Base-by-base conservation (phyloP, 1,140 invertebrate species). In the Heliothis subflexa region DNA sequence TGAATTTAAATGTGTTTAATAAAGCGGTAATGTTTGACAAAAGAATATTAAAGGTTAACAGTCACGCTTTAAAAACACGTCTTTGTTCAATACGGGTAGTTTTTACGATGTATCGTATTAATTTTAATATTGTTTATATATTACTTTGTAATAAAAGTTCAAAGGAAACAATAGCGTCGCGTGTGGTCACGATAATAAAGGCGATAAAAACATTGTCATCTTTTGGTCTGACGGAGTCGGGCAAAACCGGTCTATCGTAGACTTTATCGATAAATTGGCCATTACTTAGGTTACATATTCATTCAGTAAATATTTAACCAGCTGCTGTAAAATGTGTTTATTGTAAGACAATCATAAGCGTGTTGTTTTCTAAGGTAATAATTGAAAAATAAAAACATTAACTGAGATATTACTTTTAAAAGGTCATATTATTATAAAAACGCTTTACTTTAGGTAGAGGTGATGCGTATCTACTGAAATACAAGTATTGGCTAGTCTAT, bases 51-150 rank as follows among this genome's bases (percentile, higher is more conserved):
- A 64, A 47, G 11, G 11, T 4, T 13, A 13, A 12, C 11, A 64
- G 25, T 64, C 61, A 64, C 61, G 40, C n/a, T 45, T 64, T 47
- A 18, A 47, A 16, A 16, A 10, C 54, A 55, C 18, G 33, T 16
- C 5, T 40, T 64, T 9, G 12, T 45, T 9, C 45, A 64, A 64
- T 64, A 18, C 18, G 33, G 33, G n/a, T 64, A 64, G 11, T 18
- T 64, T 64, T 64, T 40, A 64, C 40, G 61, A 64, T 0, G 61
- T 64, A 64, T 64, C 40, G 18, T 45, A 64, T 64, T 45, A 40
- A 18, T 47, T 64, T 64, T 55, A 45, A 64, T 45, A 33, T 62
- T 40, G 40, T 62, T 62, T 62, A 45, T 62, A 62, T 64, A 64
- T 47, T 47, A 64, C 18, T n/a, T 45, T 16, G 40, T 33, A 45